These are phyloP conservation scores for Alloscopus bannaensis DNA, from an alignment of 2,888 invertebrate species.

Conservation along the genomic window DNA sequence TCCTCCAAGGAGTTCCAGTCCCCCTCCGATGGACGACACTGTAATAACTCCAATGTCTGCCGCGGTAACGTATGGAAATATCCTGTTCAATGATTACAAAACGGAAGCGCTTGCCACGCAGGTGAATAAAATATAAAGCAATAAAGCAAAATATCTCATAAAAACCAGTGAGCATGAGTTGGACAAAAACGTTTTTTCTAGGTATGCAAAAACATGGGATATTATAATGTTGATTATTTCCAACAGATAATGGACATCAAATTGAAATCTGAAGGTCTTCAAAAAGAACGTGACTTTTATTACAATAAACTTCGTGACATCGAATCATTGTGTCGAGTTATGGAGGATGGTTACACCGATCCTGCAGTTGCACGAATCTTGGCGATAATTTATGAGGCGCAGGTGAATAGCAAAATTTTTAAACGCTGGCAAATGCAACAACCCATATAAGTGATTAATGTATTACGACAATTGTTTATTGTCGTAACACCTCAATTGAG, in stretches of 20 bases:
- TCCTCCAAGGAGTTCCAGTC: conserved; percentile 27
- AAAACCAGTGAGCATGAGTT: too few relatives aligned
- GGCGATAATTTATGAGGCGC: conserved; percentile 47
- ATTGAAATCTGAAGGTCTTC: conserved; percentile 48
- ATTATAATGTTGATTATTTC: not conserved
- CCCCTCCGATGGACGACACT: conserved; percentile 52
- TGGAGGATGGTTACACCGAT: conserved; percentile 51
- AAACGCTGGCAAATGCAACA: not conserved
- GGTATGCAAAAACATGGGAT: too few relatives aligned
- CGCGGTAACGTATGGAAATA: conserved; percentile 34
- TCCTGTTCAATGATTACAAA: conserved; percentile 53
- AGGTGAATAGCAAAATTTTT: conserved; percentile 25
- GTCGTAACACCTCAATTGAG: not conserved
- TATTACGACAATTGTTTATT: not conserved
- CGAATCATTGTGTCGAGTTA: conserved; percentile 50
- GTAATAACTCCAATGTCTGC: conserved; percentile 37
- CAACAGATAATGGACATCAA: conserved; percentile 42
- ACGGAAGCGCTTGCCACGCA: conserved; percentile 47
- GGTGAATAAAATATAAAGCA: conserved; percentile 10
- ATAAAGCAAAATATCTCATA: too few relatives aligned
- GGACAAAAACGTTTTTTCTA: too few relatives aligned
- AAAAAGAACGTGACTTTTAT: conserved; percentile 53
- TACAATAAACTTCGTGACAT: conserved; percentile 58
- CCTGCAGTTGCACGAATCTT: conserved; percentile 42
- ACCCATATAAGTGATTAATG: not conserved